These are phyloP conservation scores for Tachysurus vachellii DNA, from an alignment of 2,113 vertebrate species.

Conservation along the genomic window DNA sequence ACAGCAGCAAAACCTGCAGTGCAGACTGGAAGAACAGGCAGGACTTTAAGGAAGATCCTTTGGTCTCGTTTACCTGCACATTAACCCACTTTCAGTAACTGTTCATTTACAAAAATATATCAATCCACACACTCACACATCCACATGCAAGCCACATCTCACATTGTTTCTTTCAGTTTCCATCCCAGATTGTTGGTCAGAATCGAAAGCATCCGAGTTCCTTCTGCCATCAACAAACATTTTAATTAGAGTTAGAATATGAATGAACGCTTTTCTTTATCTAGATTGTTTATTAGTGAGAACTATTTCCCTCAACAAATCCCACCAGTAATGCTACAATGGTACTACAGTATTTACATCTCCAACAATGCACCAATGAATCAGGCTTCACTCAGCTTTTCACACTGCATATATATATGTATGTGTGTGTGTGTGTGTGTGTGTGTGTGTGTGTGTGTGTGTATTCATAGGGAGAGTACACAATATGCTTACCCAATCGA, in stretches of 20 bases:
- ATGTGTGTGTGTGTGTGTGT: no score
- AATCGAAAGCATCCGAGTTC: neutral
- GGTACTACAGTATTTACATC: no score
- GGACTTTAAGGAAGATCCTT: neutral
- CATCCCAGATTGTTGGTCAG: neutral
- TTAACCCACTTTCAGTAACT: neutral
- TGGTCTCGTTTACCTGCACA: slow-evolving; percentile 4
- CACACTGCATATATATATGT: no score
- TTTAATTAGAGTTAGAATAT: neutral
- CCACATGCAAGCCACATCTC: neutral
- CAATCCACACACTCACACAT: neutral
- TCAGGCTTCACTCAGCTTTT: no score
- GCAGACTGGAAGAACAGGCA: neutral
- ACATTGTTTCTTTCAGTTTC: neutral
- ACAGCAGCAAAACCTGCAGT: neutral
- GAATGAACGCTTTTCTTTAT: neutral
- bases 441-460: no score
- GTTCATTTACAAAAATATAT: neutral
- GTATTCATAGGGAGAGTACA: neutral
- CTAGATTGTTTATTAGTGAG: neutral
- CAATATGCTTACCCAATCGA: neutral
- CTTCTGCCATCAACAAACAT: neutral
- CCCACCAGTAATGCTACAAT: no score
- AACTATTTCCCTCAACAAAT: neutral
- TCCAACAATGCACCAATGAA: no score